Evolutionary conservation across 1,140 invertebrate species (phyloP).

Genomic region (Anastrepha obliqua): DNA sequence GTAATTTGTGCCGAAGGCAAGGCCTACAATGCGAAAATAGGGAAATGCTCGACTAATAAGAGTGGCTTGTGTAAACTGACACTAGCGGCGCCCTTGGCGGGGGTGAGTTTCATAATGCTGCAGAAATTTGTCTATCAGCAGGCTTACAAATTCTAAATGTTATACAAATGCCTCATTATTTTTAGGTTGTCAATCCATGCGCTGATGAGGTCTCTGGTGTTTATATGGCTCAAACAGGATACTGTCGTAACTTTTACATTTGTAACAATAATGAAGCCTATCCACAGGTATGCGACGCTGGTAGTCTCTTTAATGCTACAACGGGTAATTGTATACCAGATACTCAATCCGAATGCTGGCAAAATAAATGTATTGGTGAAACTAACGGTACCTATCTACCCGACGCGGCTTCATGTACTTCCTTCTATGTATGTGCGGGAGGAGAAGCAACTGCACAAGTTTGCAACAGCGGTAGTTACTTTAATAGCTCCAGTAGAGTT

Average conservation of each 20-base stretch:
- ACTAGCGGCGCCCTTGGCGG: constrained; percentile 60
- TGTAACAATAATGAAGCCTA: constrained; percentile 65
- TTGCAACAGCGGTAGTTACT: constrained; percentile 63
- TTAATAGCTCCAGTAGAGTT: constrained; percentile 52
- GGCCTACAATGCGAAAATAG: constrained; percentile 66
- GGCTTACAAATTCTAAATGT: too few species aligned
- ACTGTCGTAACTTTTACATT: constrained; percentile 64
- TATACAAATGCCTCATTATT: neutral
- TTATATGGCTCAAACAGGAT: constrained; percentile 59
- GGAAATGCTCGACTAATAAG: constrained; percentile 62
- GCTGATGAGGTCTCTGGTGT: constrained; percentile 62
- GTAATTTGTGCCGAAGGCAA: constrained; percentile 64
- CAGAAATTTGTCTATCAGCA: neutral
- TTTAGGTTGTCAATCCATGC: constrained; percentile 60
- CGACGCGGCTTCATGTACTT: constrained; percentile 57
- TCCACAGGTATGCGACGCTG: constrained; percentile 58
- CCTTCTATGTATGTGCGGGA: constrained; percentile 62
- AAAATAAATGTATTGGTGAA: constrained; percentile 59
- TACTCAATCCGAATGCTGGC: constrained; percentile 59
- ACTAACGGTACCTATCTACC: constrained; percentile 29
- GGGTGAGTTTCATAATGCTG: constrained; percentile 47
- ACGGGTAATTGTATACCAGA: constrained; percentile 61
- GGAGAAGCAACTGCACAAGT: constrained; percentile 55
- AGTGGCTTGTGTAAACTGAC: constrained; percentile 66
- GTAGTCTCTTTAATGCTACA: constrained; percentile 62